phyloP scores from a whole-genome alignment of 2,797 vertebrate species.

The Buphagus erythrorhynchus region DNA sequence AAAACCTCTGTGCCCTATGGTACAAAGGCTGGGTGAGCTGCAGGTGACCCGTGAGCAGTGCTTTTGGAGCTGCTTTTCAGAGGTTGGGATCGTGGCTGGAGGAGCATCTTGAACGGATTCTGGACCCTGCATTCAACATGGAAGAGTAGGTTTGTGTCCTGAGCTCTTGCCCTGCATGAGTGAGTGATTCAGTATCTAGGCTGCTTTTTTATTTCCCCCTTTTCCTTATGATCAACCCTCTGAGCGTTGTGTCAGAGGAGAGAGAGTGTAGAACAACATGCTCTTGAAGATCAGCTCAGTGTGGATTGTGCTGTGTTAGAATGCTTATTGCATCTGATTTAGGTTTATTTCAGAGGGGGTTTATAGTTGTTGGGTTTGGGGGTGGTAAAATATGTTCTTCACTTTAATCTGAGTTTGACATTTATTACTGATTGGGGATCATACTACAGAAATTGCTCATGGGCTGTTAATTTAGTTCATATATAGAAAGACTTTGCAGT shows the following conservation, averaged over 20 bases:
- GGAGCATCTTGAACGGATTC: neutral
- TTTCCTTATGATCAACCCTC: neutral
- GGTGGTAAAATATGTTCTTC: neutral
- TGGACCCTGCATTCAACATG: accelerated
- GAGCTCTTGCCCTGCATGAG: neutral
- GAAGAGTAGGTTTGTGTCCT: neutral
- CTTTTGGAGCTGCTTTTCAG: neutral
- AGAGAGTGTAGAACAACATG: neutral
- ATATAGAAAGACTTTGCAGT: neutral
- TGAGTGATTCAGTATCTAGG: neutral
- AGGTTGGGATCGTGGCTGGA: neutral
- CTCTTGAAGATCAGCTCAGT: neutral
- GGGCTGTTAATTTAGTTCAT: neutral
- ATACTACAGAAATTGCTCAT: neutral
- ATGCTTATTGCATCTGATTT: neutral
- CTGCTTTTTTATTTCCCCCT: neutral
- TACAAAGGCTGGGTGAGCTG: neutral
- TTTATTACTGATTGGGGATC: neutral
- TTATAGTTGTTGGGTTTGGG: neutral
- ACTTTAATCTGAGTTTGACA: neutral
- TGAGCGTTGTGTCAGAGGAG: neutral
- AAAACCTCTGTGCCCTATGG: neutral
- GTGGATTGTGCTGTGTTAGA: neutral
- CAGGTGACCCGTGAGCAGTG: neutral
- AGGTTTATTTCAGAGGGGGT: neutral